Conservation (phyloP, 2,888 invertebrate genomes). For the Malachius bipustulatus region DNA sequence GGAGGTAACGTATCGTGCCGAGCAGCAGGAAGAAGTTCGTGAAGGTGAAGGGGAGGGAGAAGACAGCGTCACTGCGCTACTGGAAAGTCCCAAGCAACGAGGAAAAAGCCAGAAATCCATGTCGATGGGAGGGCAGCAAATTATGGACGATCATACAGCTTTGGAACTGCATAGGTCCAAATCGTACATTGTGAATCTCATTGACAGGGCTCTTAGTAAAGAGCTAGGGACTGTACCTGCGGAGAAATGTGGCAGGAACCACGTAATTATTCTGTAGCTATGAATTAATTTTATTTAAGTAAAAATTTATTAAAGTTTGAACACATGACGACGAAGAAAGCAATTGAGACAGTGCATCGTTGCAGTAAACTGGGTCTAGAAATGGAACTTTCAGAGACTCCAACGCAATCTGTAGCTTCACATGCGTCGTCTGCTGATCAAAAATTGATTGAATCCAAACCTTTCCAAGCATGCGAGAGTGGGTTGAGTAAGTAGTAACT, state of each 20-base stretch:
- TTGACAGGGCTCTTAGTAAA: constrained; percentile 37
- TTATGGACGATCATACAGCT: constrained; percentile 28
- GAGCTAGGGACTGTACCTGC: constrained; percentile 32
- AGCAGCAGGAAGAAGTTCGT: too few relatives aligned
- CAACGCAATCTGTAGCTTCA: constrained; percentile 24
- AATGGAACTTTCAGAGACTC: constrained; percentile 28
- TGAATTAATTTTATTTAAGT: not conserved
- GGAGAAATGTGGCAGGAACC: constrained; percentile 15
- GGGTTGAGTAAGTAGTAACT: too few relatives aligned
- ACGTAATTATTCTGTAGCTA: too few relatives aligned
- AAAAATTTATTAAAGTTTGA: constrained; percentile 21
- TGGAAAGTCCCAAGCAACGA: too few relatives aligned
- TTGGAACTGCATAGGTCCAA: constrained; percentile 36
- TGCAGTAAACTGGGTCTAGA: constrained; percentile 26
- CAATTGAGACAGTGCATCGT: constrained; percentile 28
- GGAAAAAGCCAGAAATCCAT: too few relatives aligned
- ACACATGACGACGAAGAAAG: constrained; percentile 25
- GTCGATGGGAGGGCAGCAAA: too few relatives aligned
- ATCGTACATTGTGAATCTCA: constrained; percentile 37
- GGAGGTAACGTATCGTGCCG: too few relatives aligned
- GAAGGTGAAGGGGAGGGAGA: too few relatives aligned
- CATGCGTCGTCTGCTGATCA: too few relatives aligned
- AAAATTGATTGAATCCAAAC: too few relatives aligned
- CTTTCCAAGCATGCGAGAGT: too few relatives aligned
- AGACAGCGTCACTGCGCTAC: too few relatives aligned